These are phyloP conservation scores for Trichogramma evanescens DNA, from an alignment of 2,888 invertebrate species.

Conservation along the genomic window DNA sequence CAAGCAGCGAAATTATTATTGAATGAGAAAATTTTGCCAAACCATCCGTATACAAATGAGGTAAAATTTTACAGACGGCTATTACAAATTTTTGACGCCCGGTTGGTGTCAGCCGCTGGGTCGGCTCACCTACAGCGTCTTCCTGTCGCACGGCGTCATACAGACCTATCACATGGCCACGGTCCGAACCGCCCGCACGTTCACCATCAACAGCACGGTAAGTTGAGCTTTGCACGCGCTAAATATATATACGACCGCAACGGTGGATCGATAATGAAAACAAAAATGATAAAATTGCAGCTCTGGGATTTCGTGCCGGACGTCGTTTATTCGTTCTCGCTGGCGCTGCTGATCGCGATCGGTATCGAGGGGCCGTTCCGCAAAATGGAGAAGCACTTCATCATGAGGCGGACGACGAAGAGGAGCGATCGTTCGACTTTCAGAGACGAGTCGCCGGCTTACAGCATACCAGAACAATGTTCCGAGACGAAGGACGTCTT, in stretches of 20 bases:
- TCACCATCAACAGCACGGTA: slow-evolving; percentile 27
- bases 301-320: slow-evolving; percentile 31
- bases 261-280: no score
- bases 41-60: no score
- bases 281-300: slow-evolving; percentile 19
- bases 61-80: slow-evolving; percentile 25
- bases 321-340: slow-evolving; percentile 25
- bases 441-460: no score
- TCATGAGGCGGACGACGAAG: slow-evolving; percentile 15
- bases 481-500: no score
- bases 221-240: slow-evolving; percentile 8
- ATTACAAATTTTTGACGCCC: slow-evolving; percentile 31
- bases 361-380: slow-evolving; percentile 34
- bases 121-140: slow-evolving; percentile 33
- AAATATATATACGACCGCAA: no score
- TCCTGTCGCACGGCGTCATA: slow-evolving; percentile 30
- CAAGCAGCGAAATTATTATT: neutral
- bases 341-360: slow-evolving; percentile 30
- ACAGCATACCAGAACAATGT: no score
- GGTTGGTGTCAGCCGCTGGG: slow-evolving; percentile 34
- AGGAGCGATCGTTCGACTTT: no score
- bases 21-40: no score
- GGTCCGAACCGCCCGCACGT: slow-evolving; percentile 28
- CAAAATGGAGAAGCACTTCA: slow-evolving; percentile 31
- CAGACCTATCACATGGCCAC: slow-evolving; percentile 31